Evolutionary conservation across 2,113 vertebrate genomes (phyloP).

Genomic region (Planiliza haematocheilus): DNA sequence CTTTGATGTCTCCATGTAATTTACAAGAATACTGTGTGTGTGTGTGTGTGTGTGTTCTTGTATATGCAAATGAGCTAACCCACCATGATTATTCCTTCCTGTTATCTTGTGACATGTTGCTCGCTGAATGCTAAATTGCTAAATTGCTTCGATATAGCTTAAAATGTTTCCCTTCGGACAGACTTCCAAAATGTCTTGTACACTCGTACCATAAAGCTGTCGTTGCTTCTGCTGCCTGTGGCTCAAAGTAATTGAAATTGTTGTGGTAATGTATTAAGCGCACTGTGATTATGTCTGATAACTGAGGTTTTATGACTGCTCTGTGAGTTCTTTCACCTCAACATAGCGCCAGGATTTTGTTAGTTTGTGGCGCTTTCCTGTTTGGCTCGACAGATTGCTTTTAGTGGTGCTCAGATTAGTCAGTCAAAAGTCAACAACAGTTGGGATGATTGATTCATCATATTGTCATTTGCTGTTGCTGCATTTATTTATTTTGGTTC

Average conservation of each 20-base stretch:
- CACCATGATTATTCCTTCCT: background rate
- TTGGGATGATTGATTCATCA: background rate
- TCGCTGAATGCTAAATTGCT: no score
- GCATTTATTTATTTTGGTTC: background rate
- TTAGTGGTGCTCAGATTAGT: background rate
- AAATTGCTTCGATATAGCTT: background rate
- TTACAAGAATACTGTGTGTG: constrained; percentile 1
- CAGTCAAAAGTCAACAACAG: background rate
- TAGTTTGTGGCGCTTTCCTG: background rate
- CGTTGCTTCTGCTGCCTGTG: background rate
- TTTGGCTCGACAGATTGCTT: background rate
- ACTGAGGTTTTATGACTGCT: no score
- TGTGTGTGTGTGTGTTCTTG: background rate
- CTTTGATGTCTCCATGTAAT: constrained; percentile 39
- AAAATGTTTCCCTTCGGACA: background rate
- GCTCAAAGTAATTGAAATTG: constrained; percentile 8
- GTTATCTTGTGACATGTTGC: background rate
- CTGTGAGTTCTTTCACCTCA: background rate
- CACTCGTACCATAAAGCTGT: background rate
- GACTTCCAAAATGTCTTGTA: background rate
- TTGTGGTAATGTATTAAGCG: constrained; percentile 10
- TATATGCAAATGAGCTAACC: constrained; percentile 23
- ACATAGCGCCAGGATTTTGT: background rate
- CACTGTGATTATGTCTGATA: background rate
- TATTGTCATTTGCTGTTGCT: background rate